Percentiles rank a stretch among this genome's conserved stretches.
These are phyloP conservation scores for Pemphigus obesinymphae DNA, from an alignment of 1,140 invertebrate genomes.

Conservation along the genomic window DNA sequence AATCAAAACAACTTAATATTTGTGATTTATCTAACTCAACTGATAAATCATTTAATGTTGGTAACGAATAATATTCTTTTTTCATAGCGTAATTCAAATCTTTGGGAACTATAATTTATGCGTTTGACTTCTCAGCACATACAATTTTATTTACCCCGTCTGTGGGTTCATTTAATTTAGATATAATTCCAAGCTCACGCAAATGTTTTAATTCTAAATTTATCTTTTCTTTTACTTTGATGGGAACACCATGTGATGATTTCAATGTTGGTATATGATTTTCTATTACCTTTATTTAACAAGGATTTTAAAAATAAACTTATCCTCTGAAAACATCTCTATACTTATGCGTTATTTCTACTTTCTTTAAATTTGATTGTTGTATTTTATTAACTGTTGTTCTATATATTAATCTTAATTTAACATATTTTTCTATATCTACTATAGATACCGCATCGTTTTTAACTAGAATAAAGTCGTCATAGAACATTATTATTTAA, in stretches of 20 bases:
- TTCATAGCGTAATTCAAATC: background rate
- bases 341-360: background rate
- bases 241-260: background rate
- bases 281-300: background rate
- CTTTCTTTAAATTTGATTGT: background rate
- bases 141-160: background rate
- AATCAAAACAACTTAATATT: background rate
- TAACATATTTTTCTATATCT: background rate
- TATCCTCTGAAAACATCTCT: background rate
- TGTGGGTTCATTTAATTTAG: background rate
- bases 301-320: background rate
- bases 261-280: background rate
- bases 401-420: background rate
- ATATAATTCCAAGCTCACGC: background rate
- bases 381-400: background rate
- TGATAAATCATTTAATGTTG: slow-evolving; percentile 9
- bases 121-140: background rate
- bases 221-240: background rate
- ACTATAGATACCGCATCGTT: background rate
- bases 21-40: background rate
- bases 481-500: background rate
- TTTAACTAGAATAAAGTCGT: background rate
- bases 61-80: background rate
- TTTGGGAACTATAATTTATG: too few relatives aligned
- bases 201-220: background rate